Base-by-base conservation (phyloP, 2,888 invertebrate species). In the Pseudolycoriella hygida region DNA sequence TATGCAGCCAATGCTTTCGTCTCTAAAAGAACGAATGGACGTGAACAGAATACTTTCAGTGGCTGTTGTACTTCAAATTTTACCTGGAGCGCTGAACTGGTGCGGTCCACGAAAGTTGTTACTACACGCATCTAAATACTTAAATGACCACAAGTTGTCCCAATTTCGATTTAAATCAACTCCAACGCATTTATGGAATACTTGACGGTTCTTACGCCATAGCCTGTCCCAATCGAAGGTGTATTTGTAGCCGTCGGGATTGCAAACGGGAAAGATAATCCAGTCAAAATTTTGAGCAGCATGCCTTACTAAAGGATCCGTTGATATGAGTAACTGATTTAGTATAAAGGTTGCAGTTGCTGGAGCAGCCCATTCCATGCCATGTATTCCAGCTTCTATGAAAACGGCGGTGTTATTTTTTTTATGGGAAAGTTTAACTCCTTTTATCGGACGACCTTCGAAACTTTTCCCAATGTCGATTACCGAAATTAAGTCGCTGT, bases 161-260 rank as follows among this genome's bases (percentile, higher is more conserved):
- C n/a, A 80, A 57, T 80, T 80, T n/a, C n/a, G n/a, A n/a, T n/a
- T n/a, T n/a, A n/a, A n/a, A n/a, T n/a, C n/a, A n/a, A n/a, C n/a
- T n/a, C 43, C 80, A 67, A 60, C 81, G 81, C 1, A 76, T 69
- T n/a, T n/a, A n/a, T n/a, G 63, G 53, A 59, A 67, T 43, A 64
- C 60, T 53, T 58, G 65, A 40, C 85, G 71, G 15, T 84, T 85
- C 64, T 86, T 86, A 48, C 80, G 71, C 86, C 86, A 87, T 55
- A 85, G 70, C 17, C 86, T 73, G 60, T 84, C 80, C 51, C 72
- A 70, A 4, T 76, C 77, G 58, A 81, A 82, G 8, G 79, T 76
- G 31, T 63, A 59, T 5, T 66, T n/a, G n/a, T n/a, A n/a, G n/a
- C n/a, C n/a, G n/a, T n/a, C n/a, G n/a, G n/a, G n/a, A n/a, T n/a